These are phyloP conservation scores for Crax fasciolata DNA, from an alignment of 2,797 vertebrate genomes.

Conservation along the genomic window DNA sequence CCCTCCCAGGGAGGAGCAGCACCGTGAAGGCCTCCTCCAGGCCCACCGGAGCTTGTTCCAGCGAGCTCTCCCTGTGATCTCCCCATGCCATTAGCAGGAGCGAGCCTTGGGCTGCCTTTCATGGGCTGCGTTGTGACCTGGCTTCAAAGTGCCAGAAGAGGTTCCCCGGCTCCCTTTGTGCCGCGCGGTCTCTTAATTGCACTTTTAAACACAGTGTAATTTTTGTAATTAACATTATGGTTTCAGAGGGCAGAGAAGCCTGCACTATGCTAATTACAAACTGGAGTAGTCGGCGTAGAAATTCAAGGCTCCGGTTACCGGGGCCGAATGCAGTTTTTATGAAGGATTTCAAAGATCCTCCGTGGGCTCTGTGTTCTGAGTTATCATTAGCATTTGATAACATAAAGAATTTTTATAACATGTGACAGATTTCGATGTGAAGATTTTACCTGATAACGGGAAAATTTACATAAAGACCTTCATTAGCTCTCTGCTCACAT, in stretches of 20 bases:
- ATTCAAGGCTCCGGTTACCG: slow-evolving; percentile 80
- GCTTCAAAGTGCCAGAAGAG: slow-evolving; percentile 86
- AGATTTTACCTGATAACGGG: slow-evolving; percentile 85
- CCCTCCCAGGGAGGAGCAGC: slow-evolving; percentile 73
- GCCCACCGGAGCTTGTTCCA: slow-evolving; percentile 73
- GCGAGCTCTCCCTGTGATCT: slow-evolving; percentile 79
- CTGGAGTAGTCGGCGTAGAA: slow-evolving; percentile 76
- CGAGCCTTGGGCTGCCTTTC: slow-evolving; percentile 80
- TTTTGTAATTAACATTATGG: slow-evolving; percentile 90
- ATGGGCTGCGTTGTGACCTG: slow-evolving; percentile 84
- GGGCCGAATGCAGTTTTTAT: slow-evolving; percentile 82
- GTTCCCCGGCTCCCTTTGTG: slow-evolving; percentile 84
- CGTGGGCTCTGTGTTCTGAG: slow-evolving; percentile 80
- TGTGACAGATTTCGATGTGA: slow-evolving; percentile 84
- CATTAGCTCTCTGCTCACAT: slow-evolving; percentile 82
- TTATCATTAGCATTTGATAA: slow-evolving; percentile 86
- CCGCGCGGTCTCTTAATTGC: slow-evolving; percentile 85
- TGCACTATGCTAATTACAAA: slow-evolving; percentile 87
- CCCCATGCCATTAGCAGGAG: slow-evolving; percentile 78
- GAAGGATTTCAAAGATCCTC: slow-evolving; percentile 85
- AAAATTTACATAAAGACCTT: slow-evolving; percentile 86
- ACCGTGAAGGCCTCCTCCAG: slow-evolving; percentile 72
- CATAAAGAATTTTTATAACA: slow-evolving; percentile 86
- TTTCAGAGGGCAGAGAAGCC: slow-evolving; percentile 87
- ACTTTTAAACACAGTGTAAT: slow-evolving; percentile 89